phyloP scores from a whole-genome alignment of 2,888 invertebrate species.

The Diaprepes abbreviatus region DNA sequence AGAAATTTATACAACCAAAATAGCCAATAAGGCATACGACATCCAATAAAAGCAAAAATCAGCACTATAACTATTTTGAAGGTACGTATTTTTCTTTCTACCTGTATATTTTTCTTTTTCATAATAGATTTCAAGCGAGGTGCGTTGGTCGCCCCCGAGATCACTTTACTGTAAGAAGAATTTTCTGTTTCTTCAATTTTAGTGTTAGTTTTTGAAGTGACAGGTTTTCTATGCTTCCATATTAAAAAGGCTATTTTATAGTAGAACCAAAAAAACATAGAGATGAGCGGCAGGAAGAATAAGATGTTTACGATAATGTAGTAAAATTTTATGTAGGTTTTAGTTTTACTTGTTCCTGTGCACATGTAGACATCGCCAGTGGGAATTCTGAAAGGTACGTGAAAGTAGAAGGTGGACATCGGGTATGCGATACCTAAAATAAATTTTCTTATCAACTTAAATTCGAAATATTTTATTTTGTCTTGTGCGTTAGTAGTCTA shows the following conservation, averaged over 20 bases:
- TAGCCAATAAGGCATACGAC: conserved; percentile 70
- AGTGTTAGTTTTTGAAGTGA: conserved; percentile 50
- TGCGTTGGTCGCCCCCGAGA: conserved; percentile 44
- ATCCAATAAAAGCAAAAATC: conserved; percentile 70
- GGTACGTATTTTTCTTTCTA: conserved; percentile 70
- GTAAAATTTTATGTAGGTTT: conserved; percentile 57
- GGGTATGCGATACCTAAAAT: conserved; percentile 66
- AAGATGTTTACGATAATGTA: conserved; percentile 60
- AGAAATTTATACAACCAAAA: conserved; percentile 68
- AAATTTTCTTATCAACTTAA: no score
- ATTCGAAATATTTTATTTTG: no score
- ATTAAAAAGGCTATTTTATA: conserved; percentile 69
- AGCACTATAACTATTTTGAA: conserved; percentile 72
- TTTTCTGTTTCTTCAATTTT: conserved; percentile 54
- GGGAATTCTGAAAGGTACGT: conserved; percentile 56
- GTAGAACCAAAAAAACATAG: conserved; percentile 70
- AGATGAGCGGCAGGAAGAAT: conserved; percentile 69
- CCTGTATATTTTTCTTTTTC: conserved; percentile 56
- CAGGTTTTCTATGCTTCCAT: conserved; percentile 68
- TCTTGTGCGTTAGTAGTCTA: no score
- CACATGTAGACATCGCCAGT: conserved; percentile 56
- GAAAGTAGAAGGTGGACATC: conserved; percentile 64
- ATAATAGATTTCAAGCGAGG: conserved; percentile 30
- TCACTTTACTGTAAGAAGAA: conserved; percentile 53
- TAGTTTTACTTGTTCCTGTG: conserved; percentile 50